phyloP scores from a whole-genome alignment of 2,797 vertebrate species.

The Paguma larvata region DNA sequence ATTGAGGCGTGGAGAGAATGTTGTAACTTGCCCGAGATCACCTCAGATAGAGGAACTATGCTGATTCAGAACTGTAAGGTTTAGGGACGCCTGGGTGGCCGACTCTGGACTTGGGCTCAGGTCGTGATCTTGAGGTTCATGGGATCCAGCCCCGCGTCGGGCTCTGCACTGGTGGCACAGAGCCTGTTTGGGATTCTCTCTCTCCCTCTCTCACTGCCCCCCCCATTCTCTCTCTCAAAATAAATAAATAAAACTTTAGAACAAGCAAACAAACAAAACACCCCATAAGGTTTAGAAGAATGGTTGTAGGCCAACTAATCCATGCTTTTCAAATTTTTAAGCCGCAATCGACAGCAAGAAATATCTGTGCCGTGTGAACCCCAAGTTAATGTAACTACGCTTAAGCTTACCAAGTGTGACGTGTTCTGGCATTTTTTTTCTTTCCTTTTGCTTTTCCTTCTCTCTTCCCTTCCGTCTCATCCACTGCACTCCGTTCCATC shows the following conservation, averaged over 20 bases:
- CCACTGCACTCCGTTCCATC: fast-evolving
- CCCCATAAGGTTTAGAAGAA: background rate
- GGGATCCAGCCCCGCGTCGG: too few relatives aligned
- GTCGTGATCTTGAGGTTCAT: too few relatives aligned
- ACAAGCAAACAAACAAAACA: too few relatives aligned
- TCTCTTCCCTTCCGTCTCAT: too few relatives aligned
- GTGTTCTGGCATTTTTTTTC: too few relatives aligned
- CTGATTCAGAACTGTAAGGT: background rate
- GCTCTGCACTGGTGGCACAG: too few relatives aligned
- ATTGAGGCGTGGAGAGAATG: background rate
- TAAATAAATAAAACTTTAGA: too few relatives aligned
- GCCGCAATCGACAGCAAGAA: background rate
- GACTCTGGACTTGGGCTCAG: too few relatives aligned
- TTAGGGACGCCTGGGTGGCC: too few relatives aligned
- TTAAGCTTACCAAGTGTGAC: fast-evolving
- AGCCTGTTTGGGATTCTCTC: too few relatives aligned
- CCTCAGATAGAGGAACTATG: background rate
- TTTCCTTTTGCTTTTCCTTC: background rate
- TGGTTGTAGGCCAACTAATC: background rate
- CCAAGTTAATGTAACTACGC: fast-evolving
- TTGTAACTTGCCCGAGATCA: background rate
- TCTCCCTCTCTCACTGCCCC: too few relatives aligned
- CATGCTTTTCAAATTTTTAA: background rate
- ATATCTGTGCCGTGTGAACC: fast-evolving
- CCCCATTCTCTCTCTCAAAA: too few relatives aligned